Evolutionary conservation across 2,888 invertebrate genomes (phyloP).

Genomic region (Cerastis leucographa): DNA sequence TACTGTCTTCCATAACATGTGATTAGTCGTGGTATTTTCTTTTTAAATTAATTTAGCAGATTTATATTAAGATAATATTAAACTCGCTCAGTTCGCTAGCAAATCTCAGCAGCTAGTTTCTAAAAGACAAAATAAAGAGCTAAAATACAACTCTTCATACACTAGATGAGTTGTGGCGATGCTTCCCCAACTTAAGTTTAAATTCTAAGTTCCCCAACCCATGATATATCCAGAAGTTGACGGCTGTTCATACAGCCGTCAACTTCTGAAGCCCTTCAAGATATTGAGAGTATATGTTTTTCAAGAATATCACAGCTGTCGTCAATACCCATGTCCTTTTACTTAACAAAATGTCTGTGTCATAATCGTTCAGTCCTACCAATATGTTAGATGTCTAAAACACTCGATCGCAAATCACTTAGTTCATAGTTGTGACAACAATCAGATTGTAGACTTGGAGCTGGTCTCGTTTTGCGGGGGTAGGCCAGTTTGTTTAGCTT

Average conservation of each 20-base stretch:
- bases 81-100: not conserved
- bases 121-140: not conserved
- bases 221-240: not conserved
- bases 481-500: constrained; percentile 52
- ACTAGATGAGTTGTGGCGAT: not conserved
- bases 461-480: constrained; percentile 56
- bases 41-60: not conserved
- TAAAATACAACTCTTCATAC: not conserved
- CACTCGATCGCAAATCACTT: constrained; percentile 47
- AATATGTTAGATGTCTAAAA: constrained; percentile 7
- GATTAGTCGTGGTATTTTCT: not conserved
- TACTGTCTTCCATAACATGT: not conserved
- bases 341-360: not conserved
- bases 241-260: not conserved
- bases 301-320: not conserved
- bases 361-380: constrained; percentile 3
- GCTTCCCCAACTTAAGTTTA: too few relatives aligned
- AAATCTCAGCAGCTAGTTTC: not conserved
- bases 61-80: not conserved
- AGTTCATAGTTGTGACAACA: constrained; percentile 61
- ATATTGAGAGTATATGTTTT: not conserved
- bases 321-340: not conserved
- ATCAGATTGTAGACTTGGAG: constrained; percentile 57
- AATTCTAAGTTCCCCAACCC: too few relatives aligned
- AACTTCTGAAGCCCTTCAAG: not conserved